phyloP scores from a whole-genome alignment of 2,888 invertebrate species.

The Xanthia togata region DNA sequence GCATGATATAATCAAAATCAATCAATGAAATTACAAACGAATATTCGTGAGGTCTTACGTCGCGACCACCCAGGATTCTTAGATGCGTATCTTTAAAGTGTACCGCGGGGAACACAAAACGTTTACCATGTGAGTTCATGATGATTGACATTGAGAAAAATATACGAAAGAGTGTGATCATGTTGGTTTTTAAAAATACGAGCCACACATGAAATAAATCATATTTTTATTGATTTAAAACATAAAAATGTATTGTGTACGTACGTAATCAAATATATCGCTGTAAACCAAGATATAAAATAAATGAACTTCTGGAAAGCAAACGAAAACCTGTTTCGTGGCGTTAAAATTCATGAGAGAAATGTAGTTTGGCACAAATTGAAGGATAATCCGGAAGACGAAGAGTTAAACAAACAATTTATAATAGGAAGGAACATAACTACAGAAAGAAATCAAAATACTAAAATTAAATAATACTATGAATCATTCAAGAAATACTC shows the following conservation, averaged over 20 bases:
- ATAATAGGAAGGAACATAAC: too few species aligned
- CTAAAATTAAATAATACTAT: too few species aligned
- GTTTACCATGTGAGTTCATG: background rate
- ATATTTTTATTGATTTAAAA: background rate
- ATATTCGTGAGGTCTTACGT: slow-evolving; percentile 5
- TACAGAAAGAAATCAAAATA: too few species aligned
- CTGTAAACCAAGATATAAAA: background rate
- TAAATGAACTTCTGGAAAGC: background rate
- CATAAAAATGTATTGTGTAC: background rate
- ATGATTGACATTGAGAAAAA: background rate
- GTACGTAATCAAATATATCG: background rate
- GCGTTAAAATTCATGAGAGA: too few species aligned
- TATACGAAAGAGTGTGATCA: background rate
- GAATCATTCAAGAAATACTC: too few species aligned
- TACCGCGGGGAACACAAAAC: background rate
- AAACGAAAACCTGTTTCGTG: background rate
- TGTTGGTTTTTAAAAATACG: background rate
- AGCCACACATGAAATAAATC: background rate
- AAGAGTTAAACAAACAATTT: too few species aligned
- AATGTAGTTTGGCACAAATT: too few species aligned
- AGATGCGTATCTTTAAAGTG: background rate
- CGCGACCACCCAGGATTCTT: background rate
- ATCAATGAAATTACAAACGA: slow-evolving; percentile 10
- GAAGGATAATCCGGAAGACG: too few species aligned
- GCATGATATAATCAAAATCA: background rate